Evolutionary conservation across 2,113 vertebrate species (phyloP), one percentile per base, ranked within the genome.

Genomic region (Lepus europaeus): DNA sequence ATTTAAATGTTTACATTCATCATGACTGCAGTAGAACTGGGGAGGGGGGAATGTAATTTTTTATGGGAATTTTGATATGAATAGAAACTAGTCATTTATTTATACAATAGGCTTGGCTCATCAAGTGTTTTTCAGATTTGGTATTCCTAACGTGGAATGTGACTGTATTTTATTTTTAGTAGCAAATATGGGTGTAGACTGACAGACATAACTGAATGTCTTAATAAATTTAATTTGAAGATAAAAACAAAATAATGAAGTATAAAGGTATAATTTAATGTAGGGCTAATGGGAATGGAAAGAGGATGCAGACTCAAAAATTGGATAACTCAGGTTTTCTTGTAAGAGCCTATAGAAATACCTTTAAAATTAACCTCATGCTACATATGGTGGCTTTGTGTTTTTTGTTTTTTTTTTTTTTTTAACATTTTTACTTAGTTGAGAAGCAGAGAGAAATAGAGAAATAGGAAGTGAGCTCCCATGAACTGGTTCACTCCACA

Each of bases 181-280:
- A 98, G 98, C 98, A 98, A 97, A 98, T 98, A 98, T 98, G 98
- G 98, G 98, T 98, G 98, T 99, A 98, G 98, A 98, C 98, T 98
- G 98, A 98, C 98, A 98, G 98, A 98, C 98, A 98, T 99, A 99
- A 98, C 96, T 99, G 98, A 99, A 99, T 99, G 99, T 99, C 99
- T 98, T 98, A 99, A 99, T 99, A 99, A 99, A 99, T 98, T 96
- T 98, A 98, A 97, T 99, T 98, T 98, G 98, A 98, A 98, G 98
- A 98, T n/a, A 78, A 78, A 29, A 49, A 78, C 29, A 45, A 22
- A 85, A 79, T 73, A 70, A 79, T 64, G 49, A 23, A 6, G 20
- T 49, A 29, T 25, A 19, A 31, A 31, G 25, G 49, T 51, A 2
- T 82, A 33, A 81, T 33, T 68, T 66, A 91, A 85, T 17, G 20